Evolutionary conservation across 2,113 vertebrate species (phyloP).

Genomic region (Halcyon senegalensis): DNA sequence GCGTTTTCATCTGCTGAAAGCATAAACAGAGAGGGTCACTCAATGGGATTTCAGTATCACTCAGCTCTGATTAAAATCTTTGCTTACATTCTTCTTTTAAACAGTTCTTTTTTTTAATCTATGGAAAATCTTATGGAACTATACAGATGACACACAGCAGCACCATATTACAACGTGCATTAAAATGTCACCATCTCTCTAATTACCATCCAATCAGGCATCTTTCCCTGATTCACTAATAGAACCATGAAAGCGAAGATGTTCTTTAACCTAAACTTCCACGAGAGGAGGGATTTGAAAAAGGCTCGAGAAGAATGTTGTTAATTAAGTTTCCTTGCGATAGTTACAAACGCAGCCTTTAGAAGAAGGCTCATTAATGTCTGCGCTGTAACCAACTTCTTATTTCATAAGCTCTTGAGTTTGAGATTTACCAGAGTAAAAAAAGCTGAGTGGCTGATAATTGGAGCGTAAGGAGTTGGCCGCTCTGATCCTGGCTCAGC

Average conservation of each 20-base stretch:
- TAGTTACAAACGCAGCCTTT: not conserved
- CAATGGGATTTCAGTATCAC: not conserved
- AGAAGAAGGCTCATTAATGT: not conserved
- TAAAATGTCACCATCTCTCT: not conserved
- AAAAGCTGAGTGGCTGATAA: not conserved
- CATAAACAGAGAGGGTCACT: constrained; percentile 16
- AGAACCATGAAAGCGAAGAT: not conserved
- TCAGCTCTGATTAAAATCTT: constrained; percentile 43
- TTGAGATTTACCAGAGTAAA: not conserved
- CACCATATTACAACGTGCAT: not conserved
- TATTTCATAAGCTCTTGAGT: not conserved
- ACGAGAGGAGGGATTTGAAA: not conserved
- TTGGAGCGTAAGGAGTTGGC: not conserved
- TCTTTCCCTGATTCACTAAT: not conserved
- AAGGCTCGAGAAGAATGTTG: not conserved
- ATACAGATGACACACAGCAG: not conserved
- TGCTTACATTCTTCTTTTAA: not conserved
- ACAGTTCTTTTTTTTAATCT: constrained; percentile 2
- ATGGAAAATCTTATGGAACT: not conserved
- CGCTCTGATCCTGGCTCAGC: not conserved
- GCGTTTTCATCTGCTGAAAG: constrained; percentile 20
- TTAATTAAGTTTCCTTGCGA: not conserved
- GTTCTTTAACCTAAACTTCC: not conserved
- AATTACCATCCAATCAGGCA: not conserved
- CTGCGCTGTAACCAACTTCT: not conserved